Conservation (phyloP, 2,113 vertebrate genomes). For the Corydoras maculifer region DNA sequence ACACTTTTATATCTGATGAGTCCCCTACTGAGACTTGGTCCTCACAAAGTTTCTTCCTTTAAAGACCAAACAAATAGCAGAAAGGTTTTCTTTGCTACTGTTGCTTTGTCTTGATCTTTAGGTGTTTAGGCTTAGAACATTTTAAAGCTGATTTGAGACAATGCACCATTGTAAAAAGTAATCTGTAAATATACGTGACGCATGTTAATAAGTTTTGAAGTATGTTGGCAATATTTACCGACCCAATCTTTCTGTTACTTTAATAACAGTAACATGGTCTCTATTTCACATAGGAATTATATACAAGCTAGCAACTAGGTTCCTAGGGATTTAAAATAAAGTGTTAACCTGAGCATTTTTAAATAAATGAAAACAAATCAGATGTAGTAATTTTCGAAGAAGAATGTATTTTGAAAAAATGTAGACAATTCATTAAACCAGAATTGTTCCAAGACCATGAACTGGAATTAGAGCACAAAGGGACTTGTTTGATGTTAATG, state of each 20-base stretch:
- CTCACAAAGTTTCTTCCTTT: too few species aligned
- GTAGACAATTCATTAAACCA: slow-evolving; percentile 25
- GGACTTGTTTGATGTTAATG: slow-evolving; percentile 25
- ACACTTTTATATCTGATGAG: too few species aligned
- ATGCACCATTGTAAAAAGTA: too few species aligned
- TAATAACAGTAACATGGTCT: slow-evolving; percentile 48
- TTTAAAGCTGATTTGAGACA: too few species aligned
- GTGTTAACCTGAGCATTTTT: background rate
- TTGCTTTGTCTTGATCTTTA: too few species aligned
- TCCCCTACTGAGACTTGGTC: too few species aligned
- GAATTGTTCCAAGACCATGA: slow-evolving; percentile 14
- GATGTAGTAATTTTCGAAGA: slow-evolving; percentile 15
- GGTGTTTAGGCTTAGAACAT: too few species aligned
- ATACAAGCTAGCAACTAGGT: slow-evolving; percentile 38
- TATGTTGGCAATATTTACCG: too few species aligned
- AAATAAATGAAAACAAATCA: background rate
- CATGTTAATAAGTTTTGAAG: too few species aligned
- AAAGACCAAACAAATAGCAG: too few species aligned
- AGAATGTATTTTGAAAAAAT: slow-evolving; percentile 2
- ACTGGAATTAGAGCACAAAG: background rate
- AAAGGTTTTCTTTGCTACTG: too few species aligned
- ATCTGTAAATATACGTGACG: too few species aligned
- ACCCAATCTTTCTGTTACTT: slow-evolving; percentile 45
- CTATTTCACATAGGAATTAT: slow-evolving; percentile 35
- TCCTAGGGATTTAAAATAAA: slow-evolving; percentile 34